These are phyloP conservation scores for Drosophila santomea DNA, from an alignment of 1,140 invertebrate species.

Conservation along the genomic window DNA sequence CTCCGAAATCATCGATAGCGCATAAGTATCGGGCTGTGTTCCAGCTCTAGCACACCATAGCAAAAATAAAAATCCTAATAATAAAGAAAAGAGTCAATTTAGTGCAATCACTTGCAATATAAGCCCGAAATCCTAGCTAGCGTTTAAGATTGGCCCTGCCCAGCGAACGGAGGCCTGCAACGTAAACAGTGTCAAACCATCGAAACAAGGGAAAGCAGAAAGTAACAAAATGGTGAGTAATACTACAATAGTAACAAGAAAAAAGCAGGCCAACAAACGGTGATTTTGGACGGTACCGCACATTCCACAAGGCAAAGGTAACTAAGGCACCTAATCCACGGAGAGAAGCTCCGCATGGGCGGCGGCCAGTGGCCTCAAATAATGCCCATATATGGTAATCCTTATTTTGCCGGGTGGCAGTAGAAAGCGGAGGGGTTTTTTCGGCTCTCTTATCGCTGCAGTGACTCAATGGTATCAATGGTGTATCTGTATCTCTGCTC, in stretches of 20 bases:
- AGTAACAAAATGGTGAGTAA: constrained; percentile 69
- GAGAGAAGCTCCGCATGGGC: not conserved
- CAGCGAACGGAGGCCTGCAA: not conserved
- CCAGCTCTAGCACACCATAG: not conserved
- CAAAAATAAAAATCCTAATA: constrained; percentile 17
- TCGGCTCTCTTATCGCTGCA: constrained; percentile 49
- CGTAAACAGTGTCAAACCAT: not conserved
- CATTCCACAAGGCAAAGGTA: not conserved
- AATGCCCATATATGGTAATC: constrained; percentile 73
- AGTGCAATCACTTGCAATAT: constrained; percentile 47
- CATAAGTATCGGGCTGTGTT: not conserved
- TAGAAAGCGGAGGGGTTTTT: not conserved
- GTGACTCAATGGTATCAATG: constrained; percentile 47
- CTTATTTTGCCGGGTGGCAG: constrained; percentile 6
- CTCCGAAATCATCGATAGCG: not conserved
- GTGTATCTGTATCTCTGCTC: too few relatives aligned
- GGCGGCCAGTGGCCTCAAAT: constrained; percentile 44
- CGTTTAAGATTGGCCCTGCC: constrained; percentile 16
- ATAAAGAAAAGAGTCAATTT: constrained; percentile 44
- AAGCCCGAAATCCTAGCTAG: constrained; percentile 10
- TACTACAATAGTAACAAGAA: constrained; percentile 24
- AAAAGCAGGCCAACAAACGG: constrained; percentile 33
- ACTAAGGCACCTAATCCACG: too few relatives aligned
- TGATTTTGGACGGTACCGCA: constrained; percentile 31
- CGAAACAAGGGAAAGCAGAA: constrained; percentile 31